Conservation (phyloP, 2,797 vertebrate species). For the Buphagus erythrorhynchus region DNA sequence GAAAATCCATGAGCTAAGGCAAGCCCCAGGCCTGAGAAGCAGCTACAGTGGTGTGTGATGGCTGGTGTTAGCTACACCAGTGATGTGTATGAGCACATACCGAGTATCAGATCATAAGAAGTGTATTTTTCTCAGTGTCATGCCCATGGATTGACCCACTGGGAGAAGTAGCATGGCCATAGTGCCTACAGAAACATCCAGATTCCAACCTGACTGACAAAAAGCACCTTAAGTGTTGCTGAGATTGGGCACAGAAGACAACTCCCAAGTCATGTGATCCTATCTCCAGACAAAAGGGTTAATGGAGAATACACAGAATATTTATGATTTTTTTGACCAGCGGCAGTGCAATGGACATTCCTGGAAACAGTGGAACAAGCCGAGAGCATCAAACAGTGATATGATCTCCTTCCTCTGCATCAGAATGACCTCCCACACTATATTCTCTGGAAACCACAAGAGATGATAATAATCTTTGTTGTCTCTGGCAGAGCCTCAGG, state of each 20-base stretch:
- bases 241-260: neutral
- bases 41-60: neutral
- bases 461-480: neutral
- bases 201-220: neutral
- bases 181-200: neutral
- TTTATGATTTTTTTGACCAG: neutral
- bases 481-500: neutral
- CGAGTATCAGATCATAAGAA: neutral
- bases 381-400: neutral
- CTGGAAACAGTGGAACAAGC: neutral
- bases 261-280: neutral
- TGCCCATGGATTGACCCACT: neutral
- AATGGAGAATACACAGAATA: neutral
- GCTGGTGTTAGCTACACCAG: neutral
- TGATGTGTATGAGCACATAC: neutral
- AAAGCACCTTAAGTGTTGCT: neutral
- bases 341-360: fast-evolving
- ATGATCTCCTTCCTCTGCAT: neutral
- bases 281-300: neutral
- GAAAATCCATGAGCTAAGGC: neutral
- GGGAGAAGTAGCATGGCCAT: neutral
- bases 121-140: neutral
- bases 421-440: neutral
- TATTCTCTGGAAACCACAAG: neutral
- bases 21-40: neutral